Conservation (phyloP, 2,113 vertebrate genomes). For the Cebus imitator region DNA sequence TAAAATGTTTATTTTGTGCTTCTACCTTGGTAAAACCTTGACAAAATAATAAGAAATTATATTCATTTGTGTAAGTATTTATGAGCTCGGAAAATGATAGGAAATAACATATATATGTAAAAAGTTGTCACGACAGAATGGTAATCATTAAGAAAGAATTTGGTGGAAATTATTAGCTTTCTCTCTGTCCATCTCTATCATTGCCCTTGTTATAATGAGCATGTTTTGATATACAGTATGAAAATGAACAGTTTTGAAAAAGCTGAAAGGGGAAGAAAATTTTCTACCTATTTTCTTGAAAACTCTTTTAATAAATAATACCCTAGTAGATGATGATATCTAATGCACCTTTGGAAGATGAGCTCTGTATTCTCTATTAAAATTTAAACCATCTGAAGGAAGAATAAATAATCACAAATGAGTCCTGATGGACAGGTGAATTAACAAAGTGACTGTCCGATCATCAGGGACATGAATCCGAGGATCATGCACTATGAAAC, state of each 20-base stretch:
- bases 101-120: neutral
- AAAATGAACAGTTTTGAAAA: neutral
- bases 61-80: neutral
- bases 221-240: neutral
- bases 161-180: neutral
- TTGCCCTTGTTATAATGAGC: neutral
- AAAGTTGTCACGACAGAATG: neutral
- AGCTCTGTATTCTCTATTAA: neutral
- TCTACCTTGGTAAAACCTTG: neutral
- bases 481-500: neutral
- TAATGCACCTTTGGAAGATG: neutral
- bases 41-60: neutral
- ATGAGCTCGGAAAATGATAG: neutral
- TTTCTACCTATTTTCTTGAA: neutral
- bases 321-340: neutral
- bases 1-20: neutral
- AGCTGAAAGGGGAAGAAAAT: neutral
- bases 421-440: neutral
- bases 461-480: neutral
- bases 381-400: conserved; percentile 24
- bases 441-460: neutral
- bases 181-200: neutral
- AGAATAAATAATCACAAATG: neutral
- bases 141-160: neutral
- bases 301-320: neutral